Conservation (phyloP, 2,888 invertebrate species). For the Drosophila greeni region DNA sequence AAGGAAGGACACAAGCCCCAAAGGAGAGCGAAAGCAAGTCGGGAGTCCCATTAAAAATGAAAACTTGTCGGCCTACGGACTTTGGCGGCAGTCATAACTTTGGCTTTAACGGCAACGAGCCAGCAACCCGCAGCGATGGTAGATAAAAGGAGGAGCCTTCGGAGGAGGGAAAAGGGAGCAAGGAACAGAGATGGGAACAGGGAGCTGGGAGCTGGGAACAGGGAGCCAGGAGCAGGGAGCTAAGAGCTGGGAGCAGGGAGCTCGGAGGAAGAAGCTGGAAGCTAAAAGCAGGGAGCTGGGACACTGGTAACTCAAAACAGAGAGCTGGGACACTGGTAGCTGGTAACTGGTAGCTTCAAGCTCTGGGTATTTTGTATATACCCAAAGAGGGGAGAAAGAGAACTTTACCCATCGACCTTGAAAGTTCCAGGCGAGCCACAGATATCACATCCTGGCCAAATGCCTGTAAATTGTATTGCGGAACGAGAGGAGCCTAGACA, state of each 20-base stretch:
- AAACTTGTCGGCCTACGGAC: constrained; percentile 34
- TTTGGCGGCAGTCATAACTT: constrained; percentile 25
- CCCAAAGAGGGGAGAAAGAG: constrained; percentile 14
- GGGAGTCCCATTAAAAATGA: constrained; percentile 18
- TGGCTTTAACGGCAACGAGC: constrained; percentile 23
- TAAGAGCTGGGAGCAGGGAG: too few relatives aligned
- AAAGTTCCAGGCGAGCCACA: constrained; percentile 32
- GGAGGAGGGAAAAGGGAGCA: neutral
- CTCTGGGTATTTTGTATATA: constrained; percentile 5
- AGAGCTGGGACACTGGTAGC: too few relatives aligned
- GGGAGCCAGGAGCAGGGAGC: too few relatives aligned
- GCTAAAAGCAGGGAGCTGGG: too few relatives aligned
- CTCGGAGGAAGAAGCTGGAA: neutral
- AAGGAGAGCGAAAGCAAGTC: neutral
- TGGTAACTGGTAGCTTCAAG: neutral
- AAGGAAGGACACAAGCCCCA: too few relatives aligned
- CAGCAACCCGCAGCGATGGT: constrained; percentile 34
- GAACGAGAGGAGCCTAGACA: constrained; percentile 13
- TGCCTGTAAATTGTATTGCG: constrained; percentile 17
- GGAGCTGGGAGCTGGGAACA: too few relatives aligned
- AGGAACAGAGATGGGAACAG: too few relatives aligned
- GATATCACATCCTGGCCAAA: constrained; percentile 7
- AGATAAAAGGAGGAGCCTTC: constrained; percentile 31
- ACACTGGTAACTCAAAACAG: too few relatives aligned
- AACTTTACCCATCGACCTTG: constrained; percentile 66